Evolutionary conservation across 2,888 invertebrate genomes (phyloP), one percentile per base, ranked within the genome.

Genomic region (Drosophila recens): DNA sequence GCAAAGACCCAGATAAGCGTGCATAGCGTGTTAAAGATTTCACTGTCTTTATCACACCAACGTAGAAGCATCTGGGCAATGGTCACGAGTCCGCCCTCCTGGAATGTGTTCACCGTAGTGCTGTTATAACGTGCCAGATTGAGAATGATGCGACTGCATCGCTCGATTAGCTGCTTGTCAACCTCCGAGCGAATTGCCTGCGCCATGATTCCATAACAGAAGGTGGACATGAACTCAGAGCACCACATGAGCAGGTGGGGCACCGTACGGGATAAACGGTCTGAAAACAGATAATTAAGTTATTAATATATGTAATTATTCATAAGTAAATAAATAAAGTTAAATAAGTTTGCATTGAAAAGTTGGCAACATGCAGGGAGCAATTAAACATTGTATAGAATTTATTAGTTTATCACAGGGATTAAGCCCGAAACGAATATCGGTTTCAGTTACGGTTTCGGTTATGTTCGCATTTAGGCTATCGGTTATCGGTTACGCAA

Each of bases 1-100:
- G 91, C 93, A 89, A 95, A 95, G 11, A 96, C 92, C 95, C 95
- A 96, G 43, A 96, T 90, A 36, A 95, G 93, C 0, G 96, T 96
- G 54, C 95, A 94, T 33, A 96, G 90, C 27, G 94, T 94, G 78
- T 95, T 94, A 81, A 95, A 95, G 58, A 95, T 91, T 48, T 94
- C 93, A 5, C 93, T 93, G 81, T 96, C 95, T 81, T 95, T 95
- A 83, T 95, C 95, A 85, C 95, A 95, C 93, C 95, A 96, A 62
- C 95, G 94, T 90, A 94, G 92, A 93, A 96, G 93, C 89, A 95
- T 94, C 82, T 94, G 95, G 43, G 96, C 91, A 51, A 96, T 93
- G 1, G 94, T 94, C 30, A 94, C 93, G 20, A 96, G 93, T 54
- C 94, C 94, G 40, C 94, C 93, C 76, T 94, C 94, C 90, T 93